These are phyloP conservation scores for Coluber constrictor DNA, from an alignment of 2,797 vertebrate genomes.

Conservation along the genomic window DNA sequence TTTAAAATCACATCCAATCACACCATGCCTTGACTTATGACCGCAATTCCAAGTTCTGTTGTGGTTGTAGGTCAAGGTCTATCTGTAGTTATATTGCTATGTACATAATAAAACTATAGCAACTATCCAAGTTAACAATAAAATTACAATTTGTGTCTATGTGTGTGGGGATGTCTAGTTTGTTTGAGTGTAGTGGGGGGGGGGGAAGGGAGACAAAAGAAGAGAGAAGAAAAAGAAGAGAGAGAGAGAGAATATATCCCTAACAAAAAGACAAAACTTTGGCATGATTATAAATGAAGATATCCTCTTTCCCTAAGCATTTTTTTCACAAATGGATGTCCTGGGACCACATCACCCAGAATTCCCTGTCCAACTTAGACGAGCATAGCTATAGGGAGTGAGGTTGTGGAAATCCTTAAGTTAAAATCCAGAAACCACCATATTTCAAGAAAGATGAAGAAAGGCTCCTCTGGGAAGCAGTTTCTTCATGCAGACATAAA, in stretches of 20 bases:
- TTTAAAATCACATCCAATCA: too few species aligned
- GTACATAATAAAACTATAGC: neutral
- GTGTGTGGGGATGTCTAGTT: too few species aligned
- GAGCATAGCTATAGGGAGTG: neutral
- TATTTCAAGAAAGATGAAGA: neutral
- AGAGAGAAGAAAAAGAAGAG: too few species aligned
- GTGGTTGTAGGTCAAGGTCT: too few species aligned
- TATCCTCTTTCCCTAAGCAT: neutral
- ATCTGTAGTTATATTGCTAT: neutral
- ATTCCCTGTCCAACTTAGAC: neutral
- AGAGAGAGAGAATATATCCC: too few species aligned
- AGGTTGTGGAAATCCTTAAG: neutral
- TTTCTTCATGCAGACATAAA: neutral
- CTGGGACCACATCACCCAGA: neutral
- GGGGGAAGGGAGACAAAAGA: too few species aligned
- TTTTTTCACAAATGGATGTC: neutral
- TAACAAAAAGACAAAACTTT: neutral
- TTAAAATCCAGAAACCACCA: neutral
- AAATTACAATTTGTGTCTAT: neutral
- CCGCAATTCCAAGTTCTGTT: too few species aligned
- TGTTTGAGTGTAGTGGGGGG: too few species aligned
- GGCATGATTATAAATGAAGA: neutral
- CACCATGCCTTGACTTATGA: too few species aligned
- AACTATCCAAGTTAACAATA: neutral
- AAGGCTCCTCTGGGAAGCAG: neutral